Evolutionary conservation across 2,113 vertebrate species (phyloP), one percentile per base, ranked within the genome.

Genomic region (Pleuronectes platessa): DNA sequence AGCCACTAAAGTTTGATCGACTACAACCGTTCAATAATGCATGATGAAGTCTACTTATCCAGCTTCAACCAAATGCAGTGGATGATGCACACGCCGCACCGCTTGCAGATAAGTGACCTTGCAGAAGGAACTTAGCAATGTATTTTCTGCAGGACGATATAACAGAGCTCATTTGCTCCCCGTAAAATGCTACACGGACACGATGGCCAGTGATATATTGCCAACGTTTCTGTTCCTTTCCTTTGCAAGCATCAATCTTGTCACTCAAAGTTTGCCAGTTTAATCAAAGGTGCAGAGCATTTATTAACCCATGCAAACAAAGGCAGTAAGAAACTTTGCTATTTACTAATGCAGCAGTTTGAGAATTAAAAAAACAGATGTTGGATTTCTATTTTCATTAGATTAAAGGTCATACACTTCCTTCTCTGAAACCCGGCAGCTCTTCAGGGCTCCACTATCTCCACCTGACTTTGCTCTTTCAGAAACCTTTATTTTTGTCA

Each of bases 11-110:
- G 65, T 73, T 73, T 83, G 73, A 83, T 75, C n/a, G 59, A 70
- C 71, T 53, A 56, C 71, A 63, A 13, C 74, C 75, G 71, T 56
- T 88, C 76, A 70, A 92, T 88, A 88, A 91, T 90, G 71, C 74
- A 88, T 75, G 63, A 79, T 73, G 1, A 78, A 72, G 55, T 58
- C 54, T 60, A 45, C 53, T 61, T 58, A 76, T 77, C 73, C 37
- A 42, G 27, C 76, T 86, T 82, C 66, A 75, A 24, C 21, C 45
- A 61, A 40, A 54, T 70, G 55, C 72, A 78, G 47, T 14, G 21
- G 59, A 75, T 72, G 61, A 54, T 55, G 53, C 31, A 24, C 68
- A 61, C 47, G 6, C 21, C 3, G 5, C 7, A 27, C 13, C 66
- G 64, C 35, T 66, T 59, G 21, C 45, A 64, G 35, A n/a, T 24